phyloP scores from a whole-genome alignment of 2,888 invertebrate species.

The Agonopterix arenella region DNA sequence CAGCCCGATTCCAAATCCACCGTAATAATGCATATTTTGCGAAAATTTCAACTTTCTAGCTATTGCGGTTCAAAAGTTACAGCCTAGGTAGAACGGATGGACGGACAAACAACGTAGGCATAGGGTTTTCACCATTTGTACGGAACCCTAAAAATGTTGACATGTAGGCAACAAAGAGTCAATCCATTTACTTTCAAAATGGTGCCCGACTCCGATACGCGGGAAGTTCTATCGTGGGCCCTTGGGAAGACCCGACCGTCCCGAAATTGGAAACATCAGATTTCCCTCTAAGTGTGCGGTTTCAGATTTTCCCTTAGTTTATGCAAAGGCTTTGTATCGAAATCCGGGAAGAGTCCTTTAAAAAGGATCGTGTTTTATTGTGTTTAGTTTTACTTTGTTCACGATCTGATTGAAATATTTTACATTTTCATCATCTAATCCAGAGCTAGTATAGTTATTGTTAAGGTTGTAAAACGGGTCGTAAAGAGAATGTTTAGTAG shows the following conservation, averaged over 20 bases:
- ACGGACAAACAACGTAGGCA: too few species aligned
- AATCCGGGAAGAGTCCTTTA: neutral
- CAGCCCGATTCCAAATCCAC: too few species aligned
- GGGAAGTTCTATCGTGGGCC: conserved; percentile 13
- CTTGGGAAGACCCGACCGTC: conserved; percentile 16
- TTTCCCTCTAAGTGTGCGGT: conserved; percentile 27
- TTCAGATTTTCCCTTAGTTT: conserved; percentile 17
- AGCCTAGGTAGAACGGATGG: too few species aligned
- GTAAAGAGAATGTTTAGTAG: neutral
- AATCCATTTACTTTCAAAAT: conserved; percentile 26
- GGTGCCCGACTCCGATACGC: conserved; percentile 17
- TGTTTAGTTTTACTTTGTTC: neutral
- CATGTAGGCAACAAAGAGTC: conserved; percentile 20
- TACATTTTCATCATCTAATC: neutral
- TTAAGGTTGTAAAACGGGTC: conserved; percentile 1
- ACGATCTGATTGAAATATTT: neutral
- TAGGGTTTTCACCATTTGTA: too few species aligned
- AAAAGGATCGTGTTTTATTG: conserved; percentile 8
- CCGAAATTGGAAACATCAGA: conserved; percentile 13
- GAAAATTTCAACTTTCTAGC: too few species aligned
- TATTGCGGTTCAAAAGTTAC: too few species aligned
- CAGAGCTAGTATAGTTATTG: neutral
- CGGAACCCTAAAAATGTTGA: conserved; percentile 12
- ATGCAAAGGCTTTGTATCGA: conserved; percentile 13
- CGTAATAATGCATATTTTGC: too few species aligned